Evolutionary conservation across 2,888 invertebrate genomes (phyloP), one percentile per base, ranked within the genome.

Genomic region (Hydrotaea cyrtoneurina): DNA sequence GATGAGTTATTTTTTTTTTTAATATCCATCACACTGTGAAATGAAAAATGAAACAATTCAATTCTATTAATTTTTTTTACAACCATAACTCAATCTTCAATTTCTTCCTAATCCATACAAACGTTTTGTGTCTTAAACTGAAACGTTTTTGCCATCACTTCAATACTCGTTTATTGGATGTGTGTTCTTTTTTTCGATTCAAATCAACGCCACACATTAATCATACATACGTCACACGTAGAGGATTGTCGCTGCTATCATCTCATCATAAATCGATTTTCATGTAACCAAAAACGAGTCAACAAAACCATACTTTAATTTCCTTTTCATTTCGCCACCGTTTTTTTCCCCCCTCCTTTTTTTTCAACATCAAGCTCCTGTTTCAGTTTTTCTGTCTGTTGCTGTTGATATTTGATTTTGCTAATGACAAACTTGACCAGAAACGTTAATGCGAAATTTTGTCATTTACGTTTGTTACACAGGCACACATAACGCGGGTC

Each of bases 351-450:
- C 13, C 1, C 13, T 1, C 31, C 39, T 10, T 39, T 39, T 39
- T 10, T 3, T 8, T 39, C 1, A 11, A 7, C 23, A 31, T n/a
- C n/a, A n/a, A n/a, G 26, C 31, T 59, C 69, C 26, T 26, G 31
- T 46, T 53, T 53, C 50, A 50, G 46, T 53, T 71, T 26, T 73
- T 19, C n/a, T 46, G 21, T 50, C 2, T 5, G 74, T 11, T 5
- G 55, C 5, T 19, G 19, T 19, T 57, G 21, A 19, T 57, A 57
- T 59, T 43, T 74, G 78, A 79, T 36, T 79, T 80, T 53, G 21
- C 77, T 80, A 85, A 82, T 82, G 82, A 79, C 82, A 80, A 86
- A 86, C 86, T 86, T 84, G 86, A 80, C 81, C 84, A 80, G 69
- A 71, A 79, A 76, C 77, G 83, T 85, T 86, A 86, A 83, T 83